These are phyloP conservation scores for Dinomys branickii DNA, from an alignment of 2,113 vertebrate genomes.

Conservation along the genomic window DNA sequence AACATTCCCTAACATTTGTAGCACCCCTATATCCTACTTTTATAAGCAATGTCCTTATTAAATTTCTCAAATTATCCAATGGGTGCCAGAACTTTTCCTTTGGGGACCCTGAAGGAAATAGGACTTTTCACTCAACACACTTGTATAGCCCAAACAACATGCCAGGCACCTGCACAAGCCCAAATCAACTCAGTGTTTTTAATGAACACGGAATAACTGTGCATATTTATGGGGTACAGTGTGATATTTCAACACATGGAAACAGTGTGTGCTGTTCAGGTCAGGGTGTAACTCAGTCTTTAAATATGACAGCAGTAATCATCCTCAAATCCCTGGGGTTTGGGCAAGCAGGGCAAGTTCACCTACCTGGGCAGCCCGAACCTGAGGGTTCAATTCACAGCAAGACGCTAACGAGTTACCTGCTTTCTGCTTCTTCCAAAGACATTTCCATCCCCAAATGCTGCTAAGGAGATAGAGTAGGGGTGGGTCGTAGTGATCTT, in stretches of 20 bases:
- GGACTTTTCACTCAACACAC: constrained; percentile 31
- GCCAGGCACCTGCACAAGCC: neutral
- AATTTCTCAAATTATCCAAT: neutral
- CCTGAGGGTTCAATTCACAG: neutral
- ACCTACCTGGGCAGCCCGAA: neutral
- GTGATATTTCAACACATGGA: neutral
- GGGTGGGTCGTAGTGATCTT: neutral
- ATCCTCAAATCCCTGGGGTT: neutral
- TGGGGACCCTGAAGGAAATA: neutral
- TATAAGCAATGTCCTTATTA: neutral
- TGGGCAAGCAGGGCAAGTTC: neutral
- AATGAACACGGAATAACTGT: neutral
- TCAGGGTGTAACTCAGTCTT: neutral
- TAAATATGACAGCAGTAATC: neutral
- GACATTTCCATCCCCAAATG: neutral
- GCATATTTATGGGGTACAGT: neutral
- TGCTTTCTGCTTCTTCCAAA: constrained; percentile 13
- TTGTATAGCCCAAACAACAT: neutral
- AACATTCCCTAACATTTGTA: neutral
- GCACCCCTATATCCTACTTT: neutral
- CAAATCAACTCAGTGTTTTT: neutral
- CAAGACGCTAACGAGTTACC: neutral
- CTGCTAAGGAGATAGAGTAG: neutral
- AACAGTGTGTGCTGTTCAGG: neutral
- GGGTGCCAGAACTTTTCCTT: neutral